Evolutionary conservation across 2,888 invertebrate genomes (phyloP).

Genomic region (Ophion slaviceki): DNA sequence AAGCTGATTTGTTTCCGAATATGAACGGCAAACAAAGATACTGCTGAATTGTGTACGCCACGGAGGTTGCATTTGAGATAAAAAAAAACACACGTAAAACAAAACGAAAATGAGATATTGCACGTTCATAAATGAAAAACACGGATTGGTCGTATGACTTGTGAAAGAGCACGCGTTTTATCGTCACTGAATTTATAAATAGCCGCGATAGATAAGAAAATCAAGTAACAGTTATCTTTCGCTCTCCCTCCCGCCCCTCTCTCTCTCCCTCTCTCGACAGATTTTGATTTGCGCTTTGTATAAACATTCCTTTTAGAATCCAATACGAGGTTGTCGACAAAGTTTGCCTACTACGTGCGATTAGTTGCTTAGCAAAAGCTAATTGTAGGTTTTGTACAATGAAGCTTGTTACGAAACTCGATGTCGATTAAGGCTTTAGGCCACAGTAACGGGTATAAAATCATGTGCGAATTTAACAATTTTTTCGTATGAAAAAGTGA

Average conservation of each 20-base stretch:
- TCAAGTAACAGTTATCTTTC: not conserved
- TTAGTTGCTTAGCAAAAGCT: not conserved
- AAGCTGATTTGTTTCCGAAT: not conserved
- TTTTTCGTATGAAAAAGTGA: too few species aligned
- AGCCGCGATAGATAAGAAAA: conserved; percentile 8
- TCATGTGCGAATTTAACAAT: not conserved
- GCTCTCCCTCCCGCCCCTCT: not conserved
- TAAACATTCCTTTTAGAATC: not conserved
- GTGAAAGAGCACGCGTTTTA: conserved; percentile 21
- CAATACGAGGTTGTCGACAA: not conserved
- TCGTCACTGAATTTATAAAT: conserved; percentile 20
- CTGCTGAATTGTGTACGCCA: not conserved
- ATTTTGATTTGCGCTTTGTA: not conserved
- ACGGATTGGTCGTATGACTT: conserved; percentile 1
- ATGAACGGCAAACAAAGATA: not conserved
- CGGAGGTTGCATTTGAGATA: not conserved
- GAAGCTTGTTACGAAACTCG: not conserved
- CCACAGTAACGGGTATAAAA: too few species aligned
- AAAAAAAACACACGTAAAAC: not conserved
- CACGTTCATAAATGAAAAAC: conserved; percentile 15
- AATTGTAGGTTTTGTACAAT: not conserved
- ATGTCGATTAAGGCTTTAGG: not conserved
- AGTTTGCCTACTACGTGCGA: not conserved
- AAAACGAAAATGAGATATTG: not conserved
- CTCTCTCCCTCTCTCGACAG: not conserved